Conservation (phyloP, 2,113 vertebrate genomes). For the Anseranas semipalmata region DNA sequence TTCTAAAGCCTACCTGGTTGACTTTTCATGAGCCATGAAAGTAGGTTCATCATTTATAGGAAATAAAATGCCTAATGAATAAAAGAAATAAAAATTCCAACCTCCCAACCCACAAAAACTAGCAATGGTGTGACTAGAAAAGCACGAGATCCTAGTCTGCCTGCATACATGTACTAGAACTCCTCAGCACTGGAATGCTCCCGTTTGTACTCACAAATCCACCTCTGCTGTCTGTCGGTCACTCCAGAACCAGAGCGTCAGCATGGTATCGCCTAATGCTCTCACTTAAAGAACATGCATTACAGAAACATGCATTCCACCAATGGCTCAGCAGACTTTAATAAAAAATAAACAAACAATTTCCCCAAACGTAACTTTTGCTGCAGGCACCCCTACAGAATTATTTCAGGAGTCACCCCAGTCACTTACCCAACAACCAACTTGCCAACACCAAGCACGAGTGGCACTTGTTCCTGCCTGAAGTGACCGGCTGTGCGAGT, state of each 20-base stretch:
- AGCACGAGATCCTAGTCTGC: neutral
- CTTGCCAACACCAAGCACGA: neutral
- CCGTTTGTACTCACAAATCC: neutral
- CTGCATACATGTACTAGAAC: neutral
- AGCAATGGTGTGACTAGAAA: neutral
- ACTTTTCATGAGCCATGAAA: neutral
- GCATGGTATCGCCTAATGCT: neutral
- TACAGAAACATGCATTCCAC: neutral
- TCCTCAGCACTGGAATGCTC: neutral
- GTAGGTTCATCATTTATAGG: neutral
- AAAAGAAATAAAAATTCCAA: too few species aligned
- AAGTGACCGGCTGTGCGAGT: neutral
- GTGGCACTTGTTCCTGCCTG: neutral
- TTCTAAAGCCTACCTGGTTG: neutral
- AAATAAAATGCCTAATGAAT: neutral
- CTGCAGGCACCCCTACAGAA: neutral
- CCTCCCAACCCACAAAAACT: neutral
- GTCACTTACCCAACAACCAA: neutral
- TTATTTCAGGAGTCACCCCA: neutral
- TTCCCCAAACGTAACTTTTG: neutral
- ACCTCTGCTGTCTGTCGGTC: accelerated
- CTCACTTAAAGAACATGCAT: accelerated
- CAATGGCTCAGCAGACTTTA: neutral
- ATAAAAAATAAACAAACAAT: neutral
- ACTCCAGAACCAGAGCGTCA: neutral